A percentile compares a stretch with the other conserved stretches of the same genome.
These are phyloP conservation scores for Melinopterus prodromus DNA, from an alignment of 2,888 invertebrate genomes.

Conservation along the genomic window DNA sequence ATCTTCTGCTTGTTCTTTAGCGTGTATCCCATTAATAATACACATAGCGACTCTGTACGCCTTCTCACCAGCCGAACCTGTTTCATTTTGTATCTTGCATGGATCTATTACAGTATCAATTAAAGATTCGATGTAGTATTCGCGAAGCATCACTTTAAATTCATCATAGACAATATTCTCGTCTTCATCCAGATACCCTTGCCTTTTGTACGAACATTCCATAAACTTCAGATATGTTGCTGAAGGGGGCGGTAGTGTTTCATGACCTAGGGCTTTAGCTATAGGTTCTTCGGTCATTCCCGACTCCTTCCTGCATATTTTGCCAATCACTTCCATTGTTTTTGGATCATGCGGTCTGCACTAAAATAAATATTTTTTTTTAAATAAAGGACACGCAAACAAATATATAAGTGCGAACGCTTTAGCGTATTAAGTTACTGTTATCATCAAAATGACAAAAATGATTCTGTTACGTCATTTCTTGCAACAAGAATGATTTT, in stretches of 20 bases:
- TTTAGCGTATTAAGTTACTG: too few species aligned
- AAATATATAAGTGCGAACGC: too few species aligned
- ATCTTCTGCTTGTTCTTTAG: conserved; percentile 7
- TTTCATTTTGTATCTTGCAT: conserved; percentile 24
- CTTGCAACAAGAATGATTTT: too few species aligned
- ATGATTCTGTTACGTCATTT: too few species aligned
- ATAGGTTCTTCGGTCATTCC: conserved; percentile 16
- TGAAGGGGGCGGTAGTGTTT: conserved; percentile 12
- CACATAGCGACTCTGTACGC: conserved; percentile 30
- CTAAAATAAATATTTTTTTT: conserved; percentile 18
- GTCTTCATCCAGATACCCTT: conserved; percentile 29
- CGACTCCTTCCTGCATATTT: conserved; percentile 17
- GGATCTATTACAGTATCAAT: conserved; percentile 11
- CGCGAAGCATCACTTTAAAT: conserved; percentile 27
- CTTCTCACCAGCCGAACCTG: conserved; percentile 21
- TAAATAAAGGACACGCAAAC: too few species aligned
- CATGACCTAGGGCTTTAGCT: neutral
- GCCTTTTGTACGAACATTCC: conserved; percentile 32
- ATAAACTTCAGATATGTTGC: conserved; percentile 25
- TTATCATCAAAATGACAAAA: too few species aligned
- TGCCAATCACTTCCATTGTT: conserved; percentile 1
- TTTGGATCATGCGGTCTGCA: neutral
- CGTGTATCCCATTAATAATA: conserved; percentile 26
- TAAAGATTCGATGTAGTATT: neutral
- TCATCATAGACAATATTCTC: conserved; percentile 23